phyloP scores from a whole-genome alignment of 2,888 invertebrate species.

The Endotricha flammealis region DNA sequence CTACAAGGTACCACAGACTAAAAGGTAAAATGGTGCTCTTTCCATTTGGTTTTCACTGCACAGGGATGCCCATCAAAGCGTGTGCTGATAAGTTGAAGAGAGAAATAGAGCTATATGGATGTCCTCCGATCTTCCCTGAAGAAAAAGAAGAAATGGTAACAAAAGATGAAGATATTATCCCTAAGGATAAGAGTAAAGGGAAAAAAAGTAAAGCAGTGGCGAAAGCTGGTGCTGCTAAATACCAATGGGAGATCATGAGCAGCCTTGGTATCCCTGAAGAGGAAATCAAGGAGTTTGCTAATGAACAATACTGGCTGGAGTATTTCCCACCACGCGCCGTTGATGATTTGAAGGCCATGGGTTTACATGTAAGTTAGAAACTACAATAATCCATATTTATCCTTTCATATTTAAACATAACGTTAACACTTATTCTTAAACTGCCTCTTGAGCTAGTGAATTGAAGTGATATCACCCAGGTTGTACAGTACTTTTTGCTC shows the following conservation, averaged over 20 bases:
- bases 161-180: conserved; percentile 76
- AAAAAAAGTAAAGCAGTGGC: conserved; percentile 98
- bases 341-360: conserved; percentile 91
- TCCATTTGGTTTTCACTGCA: conserved; percentile 99
- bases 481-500: no score
- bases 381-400: no score
- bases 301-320: conserved; percentile 95
- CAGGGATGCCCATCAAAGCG: conserved; percentile 99
- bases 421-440: no score
- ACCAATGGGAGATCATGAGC: conserved; percentile 99
- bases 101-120: conserved; percentile 95
- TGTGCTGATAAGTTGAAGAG: conserved; percentile 98
- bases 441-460: no score
- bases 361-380: conserved; percentile 91
- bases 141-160: conserved; percentile 67
- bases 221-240: conserved; percentile 92
- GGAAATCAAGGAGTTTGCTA: conserved; percentile 95
- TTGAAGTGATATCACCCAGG: no score
- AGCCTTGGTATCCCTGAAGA: conserved; percentile 92
- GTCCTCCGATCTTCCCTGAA: conserved; percentile 93
- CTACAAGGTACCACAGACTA: conserved; percentile 92
- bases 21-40: conserved; percentile 94
- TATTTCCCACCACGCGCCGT: conserved; percentile 97
- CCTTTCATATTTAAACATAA: no score
- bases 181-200: conserved; percentile 85